Conservation (phyloP, 2,888 invertebrate species). For the Nymphalis c-album region DNA sequence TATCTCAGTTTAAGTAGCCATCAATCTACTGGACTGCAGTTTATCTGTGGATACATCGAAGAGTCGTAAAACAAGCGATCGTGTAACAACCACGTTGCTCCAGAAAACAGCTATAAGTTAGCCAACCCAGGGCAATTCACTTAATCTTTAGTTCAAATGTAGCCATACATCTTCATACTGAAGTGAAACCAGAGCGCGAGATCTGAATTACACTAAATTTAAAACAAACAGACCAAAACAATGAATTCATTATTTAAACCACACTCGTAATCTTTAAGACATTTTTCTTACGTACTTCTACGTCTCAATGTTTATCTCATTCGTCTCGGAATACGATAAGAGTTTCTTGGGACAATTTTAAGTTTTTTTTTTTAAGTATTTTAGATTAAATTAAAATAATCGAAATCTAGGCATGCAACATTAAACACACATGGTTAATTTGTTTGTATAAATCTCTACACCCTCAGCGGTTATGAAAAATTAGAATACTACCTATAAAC, state of each 20-base stretch:
- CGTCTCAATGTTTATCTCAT: no score
- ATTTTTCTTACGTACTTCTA: background rate
- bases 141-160: constrained; percentile 36
- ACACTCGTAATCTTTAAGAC: background rate
- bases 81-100: constrained; percentile 33
- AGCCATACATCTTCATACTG: constrained; percentile 29
- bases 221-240: background rate
- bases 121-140: constrained; percentile 35
- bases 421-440: no score
- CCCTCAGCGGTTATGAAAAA: no score
- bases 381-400: no score
- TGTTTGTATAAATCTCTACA: no score
- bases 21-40: constrained; percentile 30
- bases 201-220: constrained; percentile 22
- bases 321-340: no score
- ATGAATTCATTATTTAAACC: background rate
- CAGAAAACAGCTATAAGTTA: constrained; percentile 40
- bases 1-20: constrained; percentile 17
- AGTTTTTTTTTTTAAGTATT: no score
- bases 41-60: constrained; percentile 24
- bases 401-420: no score
- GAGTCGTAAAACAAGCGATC: constrained; percentile 33
- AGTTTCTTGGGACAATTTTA: no score
- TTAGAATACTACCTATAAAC: no score
- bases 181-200: constrained; percentile 33